Base-by-base conservation (phyloP, 2,888 invertebrate species). In the Geophilus truncorum region DNA sequence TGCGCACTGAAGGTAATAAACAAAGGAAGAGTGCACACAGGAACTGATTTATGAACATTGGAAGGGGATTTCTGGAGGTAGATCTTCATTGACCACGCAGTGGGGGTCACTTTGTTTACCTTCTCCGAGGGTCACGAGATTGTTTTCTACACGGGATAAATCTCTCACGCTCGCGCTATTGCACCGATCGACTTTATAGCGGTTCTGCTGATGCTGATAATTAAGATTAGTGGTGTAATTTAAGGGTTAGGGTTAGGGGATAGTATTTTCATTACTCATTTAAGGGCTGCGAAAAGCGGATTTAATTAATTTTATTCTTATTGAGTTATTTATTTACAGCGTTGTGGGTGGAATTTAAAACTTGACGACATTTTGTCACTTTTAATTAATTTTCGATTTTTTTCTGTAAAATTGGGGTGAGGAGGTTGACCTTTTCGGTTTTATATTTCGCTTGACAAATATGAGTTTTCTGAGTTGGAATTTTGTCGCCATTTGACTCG, bases 21-120 rank as follows among this genome's bases (percentile, higher is more conserved):
- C 70, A 70, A 70, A 28, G 28, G 70, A 70, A 70, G 32, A 32
- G 70, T 70, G 25, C 70, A 70, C 70, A 10, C 25, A 10, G 25
- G 6, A n/a, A 25, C 70, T 70, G 70, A 70, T 70, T 70, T 70
- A 70, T 70, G 70, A 28, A 70, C 70, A 70, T 70, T 70, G 70
- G 70, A 70, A 70, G 70, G 70, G 70, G 70, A 70, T 70, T 70
- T 70, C 15, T 70, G 15, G 28, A 70, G 70, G 70, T 70, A 70
- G 70, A 70, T 70, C 70, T 70, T 70, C 70, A 70, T 70, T 70
- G 70, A 70, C 70, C 70, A 25, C 70, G n/a, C 70, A 70, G 70
- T 70, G 15, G 70, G 70, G 70, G 70, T 70, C 70, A 70, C 70
- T 70, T 70, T 70, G 70, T 70, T 70, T 70, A 70, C 70, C 25